Base-by-base conservation (phyloP, 2,888 invertebrate species). In the Leptopilina myrica region DNA sequence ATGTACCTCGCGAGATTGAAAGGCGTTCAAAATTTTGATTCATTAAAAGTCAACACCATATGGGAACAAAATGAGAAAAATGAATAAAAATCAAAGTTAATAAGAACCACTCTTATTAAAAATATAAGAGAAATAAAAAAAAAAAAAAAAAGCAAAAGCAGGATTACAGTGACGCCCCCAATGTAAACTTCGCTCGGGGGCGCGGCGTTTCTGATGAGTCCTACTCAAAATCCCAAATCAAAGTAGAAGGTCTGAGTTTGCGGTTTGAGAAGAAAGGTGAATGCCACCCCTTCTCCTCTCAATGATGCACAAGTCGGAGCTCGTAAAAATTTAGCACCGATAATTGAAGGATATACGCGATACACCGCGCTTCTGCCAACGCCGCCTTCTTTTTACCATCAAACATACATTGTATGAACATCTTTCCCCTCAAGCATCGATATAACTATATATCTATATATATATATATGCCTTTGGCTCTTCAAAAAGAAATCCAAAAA, bases 241-340 rank as follows among this genome's bases (percentile, higher is more conserved):
- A 69, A 69, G 69, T 26, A 7, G 67, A 69, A 69, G 67, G 67
- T 49, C 49, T 46, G 67, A 67, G 49, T 69, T 49, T 69, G 49
- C 67, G 67, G 67, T 53, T 62, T 5, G 43, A 67, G 49, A 67
- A 67, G 67, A 67, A 67, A 49, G 49, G 15, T 62, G 62, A 62
- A 62, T 15, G 62, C 62, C 15, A 20, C 62, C 62, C 49, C 49
- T 67, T 67, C 67, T 20, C 6, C 67, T 43, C 15, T 46, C 46
- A 67, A 69, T 53, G 49, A 69, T 53, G 49, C 67, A 69, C 26
- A 69, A 49, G 14, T 14, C 59, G 76, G 49, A 59, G 56, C 82
- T 85, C 86, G 86, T 86, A 86, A 86, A 87, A 86, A 85, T 85
- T 87, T 86, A 87, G 85, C 85, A 85, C 86, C 86, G 83, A 87